These are phyloP conservation scores for Lanistes nyassanus DNA, from an alignment of 1,140 invertebrate genomes.

Conservation along the genomic window DNA sequence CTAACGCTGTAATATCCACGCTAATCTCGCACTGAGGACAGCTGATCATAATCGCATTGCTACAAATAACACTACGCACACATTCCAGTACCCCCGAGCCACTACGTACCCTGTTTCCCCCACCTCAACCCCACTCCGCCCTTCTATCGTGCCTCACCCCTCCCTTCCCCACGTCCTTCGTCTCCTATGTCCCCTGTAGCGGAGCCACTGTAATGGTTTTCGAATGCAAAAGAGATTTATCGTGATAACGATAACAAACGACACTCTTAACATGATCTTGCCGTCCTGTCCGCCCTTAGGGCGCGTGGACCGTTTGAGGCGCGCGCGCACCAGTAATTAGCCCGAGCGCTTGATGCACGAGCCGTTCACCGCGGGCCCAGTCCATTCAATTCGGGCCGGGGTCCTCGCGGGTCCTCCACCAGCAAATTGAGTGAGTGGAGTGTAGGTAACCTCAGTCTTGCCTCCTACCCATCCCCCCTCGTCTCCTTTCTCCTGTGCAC, in stretches of 20 bases:
- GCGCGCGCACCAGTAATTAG: conserved; percentile 1
- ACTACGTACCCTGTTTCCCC: background rate
- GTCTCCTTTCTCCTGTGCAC: too few species aligned
- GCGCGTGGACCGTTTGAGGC: background rate
- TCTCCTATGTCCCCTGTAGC: background rate
- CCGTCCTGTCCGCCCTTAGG: background rate
- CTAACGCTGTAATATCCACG: too few species aligned
- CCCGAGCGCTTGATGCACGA: background rate
- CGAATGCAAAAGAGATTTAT: conserved; percentile 13
- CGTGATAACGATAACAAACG: conserved; percentile 1
- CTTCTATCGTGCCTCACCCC: background rate
- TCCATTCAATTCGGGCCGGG: background rate
- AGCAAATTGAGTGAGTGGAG: too few species aligned
- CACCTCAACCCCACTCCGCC: background rate
- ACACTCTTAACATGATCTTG: background rate
- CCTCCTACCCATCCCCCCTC: too few species aligned
- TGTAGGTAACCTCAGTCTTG: too few species aligned
- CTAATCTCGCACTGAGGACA: background rate
- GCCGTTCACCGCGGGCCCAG: background rate
- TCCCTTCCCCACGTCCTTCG: background rate
- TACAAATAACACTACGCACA: background rate
- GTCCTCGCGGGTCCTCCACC: too few species aligned
- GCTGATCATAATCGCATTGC: background rate
- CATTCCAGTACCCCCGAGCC: too few species aligned
- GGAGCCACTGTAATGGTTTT: background rate